Evolutionary conservation across 2,797 vertebrate species (phyloP).

Genomic region (Chromis chromis): DNA sequence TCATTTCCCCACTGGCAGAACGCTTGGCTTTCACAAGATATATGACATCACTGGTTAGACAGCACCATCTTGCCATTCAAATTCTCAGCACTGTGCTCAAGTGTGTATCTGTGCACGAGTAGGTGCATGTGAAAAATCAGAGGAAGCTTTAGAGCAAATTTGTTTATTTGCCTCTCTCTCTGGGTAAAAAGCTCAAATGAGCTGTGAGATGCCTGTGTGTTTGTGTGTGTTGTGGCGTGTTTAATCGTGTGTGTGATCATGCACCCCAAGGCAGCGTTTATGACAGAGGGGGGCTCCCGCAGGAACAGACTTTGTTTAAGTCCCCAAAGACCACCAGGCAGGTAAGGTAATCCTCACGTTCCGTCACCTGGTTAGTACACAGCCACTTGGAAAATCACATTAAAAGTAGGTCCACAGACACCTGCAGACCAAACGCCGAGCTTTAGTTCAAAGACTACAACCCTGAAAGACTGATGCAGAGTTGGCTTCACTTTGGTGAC

Average conservation of each 20-base stretch:
- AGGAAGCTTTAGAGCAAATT: conserved; percentile 22
- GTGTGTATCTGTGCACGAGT: conserved; percentile 7
- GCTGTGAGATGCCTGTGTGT: conserved; percentile 28
- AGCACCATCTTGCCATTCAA: neutral
- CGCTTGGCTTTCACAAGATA: conserved; percentile 44
- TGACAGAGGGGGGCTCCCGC: neutral
- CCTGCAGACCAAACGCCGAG: conserved; percentile 1
- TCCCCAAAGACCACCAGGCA: conserved; percentile 31
- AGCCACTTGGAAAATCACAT: neutral
- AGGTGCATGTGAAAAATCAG: conserved; percentile 17
- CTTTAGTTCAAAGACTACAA: conserved; percentile 20
- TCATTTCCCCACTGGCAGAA: conserved; percentile 25
- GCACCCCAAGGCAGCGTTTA: conserved; percentile 16
- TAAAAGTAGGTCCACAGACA: conserved; percentile 17
- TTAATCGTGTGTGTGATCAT: conserved; percentile 49
- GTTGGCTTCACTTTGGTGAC: neutral
- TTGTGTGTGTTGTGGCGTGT: conserved; percentile 3
- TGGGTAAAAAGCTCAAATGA: conserved; percentile 46
- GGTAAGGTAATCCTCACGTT: conserved; percentile 30
- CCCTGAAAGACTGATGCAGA: neutral
- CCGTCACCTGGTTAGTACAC: conserved; percentile 3
- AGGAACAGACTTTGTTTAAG: conserved; percentile 29
- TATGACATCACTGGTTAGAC: conserved; percentile 34
- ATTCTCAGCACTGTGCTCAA: conserved; percentile 4
- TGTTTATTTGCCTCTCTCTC: conserved; percentile 40